Conservation (phyloP, 2,797 vertebrate genomes). For the Clarias pachynema region DNA sequence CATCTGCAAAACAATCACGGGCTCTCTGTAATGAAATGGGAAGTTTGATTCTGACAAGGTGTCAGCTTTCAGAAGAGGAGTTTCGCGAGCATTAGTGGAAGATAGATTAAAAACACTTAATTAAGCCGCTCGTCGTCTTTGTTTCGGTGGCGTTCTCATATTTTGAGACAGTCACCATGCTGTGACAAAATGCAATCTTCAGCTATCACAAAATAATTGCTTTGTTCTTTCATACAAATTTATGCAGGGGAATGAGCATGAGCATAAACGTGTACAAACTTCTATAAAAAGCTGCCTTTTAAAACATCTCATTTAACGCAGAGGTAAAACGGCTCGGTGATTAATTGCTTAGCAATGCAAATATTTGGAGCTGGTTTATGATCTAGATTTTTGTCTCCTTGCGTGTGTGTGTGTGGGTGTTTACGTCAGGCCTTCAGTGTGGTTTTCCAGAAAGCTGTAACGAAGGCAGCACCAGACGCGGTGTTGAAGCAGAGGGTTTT, state of each 20-base stretch:
- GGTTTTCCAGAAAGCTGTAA: constrained; percentile 90
- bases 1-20: background rate
- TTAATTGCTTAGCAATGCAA: constrained; percentile 8
- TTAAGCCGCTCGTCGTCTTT: constrained; percentile 29
- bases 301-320: constrained; percentile 40
- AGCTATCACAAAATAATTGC: constrained; percentile 52
- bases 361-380: constrained; percentile 20
- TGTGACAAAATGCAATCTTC: constrained; percentile 45
- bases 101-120: constrained; percentile 47
- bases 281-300: constrained; percentile 29
- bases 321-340: constrained; percentile 1
- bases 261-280: constrained; percentile 5
- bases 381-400: constrained; percentile 22
- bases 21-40: constrained; percentile 24
- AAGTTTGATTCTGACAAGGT: constrained; percentile 24
- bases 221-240: constrained; percentile 42
- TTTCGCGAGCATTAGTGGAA: constrained; percentile 38
- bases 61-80: constrained; percentile 36
- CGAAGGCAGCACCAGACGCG: constrained; percentile 78
- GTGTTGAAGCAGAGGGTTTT: constrained; percentile 77
- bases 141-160: constrained; percentile 13
- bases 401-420: constrained; percentile 28
- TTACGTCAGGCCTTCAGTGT: constrained; percentile 84
- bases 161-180: constrained; percentile 26
- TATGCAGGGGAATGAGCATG: constrained; percentile 34